Conservation (phyloP, 2,888 invertebrate species). For the Cephus pulcher region DNA sequence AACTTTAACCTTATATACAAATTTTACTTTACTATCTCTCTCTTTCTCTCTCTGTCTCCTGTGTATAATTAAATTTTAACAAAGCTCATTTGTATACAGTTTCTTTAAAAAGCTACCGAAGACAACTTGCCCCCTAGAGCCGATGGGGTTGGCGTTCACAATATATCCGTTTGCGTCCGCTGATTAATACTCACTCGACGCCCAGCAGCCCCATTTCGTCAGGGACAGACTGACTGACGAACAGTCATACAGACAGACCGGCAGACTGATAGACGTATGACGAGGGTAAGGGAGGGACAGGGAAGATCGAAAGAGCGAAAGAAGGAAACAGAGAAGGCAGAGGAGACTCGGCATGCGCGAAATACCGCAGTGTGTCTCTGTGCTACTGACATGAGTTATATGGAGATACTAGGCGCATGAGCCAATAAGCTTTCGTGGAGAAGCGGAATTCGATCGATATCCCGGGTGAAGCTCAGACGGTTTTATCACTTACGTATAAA, state of each 20-base stretch:
- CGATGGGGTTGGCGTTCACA: background rate
- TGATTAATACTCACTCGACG: background rate
- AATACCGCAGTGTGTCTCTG: background rate
- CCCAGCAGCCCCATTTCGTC: background rate
- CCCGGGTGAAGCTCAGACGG: background rate
- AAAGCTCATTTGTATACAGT: background rate
- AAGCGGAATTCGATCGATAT: background rate
- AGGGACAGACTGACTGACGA: background rate
- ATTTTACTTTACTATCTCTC: slow-evolving; percentile 8
- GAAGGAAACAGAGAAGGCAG: background rate
- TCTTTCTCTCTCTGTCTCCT: slow-evolving; percentile 6
- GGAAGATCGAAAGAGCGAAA: background rate
- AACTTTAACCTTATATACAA: background rate
- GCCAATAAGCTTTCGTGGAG: background rate
- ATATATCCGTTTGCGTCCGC: background rate
- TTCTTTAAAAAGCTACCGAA: background rate
- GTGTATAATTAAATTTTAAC: background rate
- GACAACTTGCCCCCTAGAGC: background rate
- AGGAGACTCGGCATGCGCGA: background rate
- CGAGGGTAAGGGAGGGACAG: background rate
- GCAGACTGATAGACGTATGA: background rate
- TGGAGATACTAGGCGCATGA: background rate
- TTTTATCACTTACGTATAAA: background rate
- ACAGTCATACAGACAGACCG: background rate
- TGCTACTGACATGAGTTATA: background rate